Conservation (phyloP, 1,140 invertebrate species). For the Teleopsis dalmanni region DNA sequence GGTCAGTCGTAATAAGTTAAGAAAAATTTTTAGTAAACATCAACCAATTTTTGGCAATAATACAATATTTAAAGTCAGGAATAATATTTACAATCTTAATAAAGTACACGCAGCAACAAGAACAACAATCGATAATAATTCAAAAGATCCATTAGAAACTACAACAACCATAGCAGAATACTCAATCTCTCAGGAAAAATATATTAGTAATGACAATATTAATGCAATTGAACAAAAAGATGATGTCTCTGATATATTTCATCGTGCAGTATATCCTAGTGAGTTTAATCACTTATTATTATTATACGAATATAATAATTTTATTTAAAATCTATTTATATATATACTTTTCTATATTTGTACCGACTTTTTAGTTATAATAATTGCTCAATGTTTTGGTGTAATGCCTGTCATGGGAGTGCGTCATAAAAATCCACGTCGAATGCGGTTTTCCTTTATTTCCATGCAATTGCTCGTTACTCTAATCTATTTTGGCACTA, state of each 20-base stretch:
- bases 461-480: slow-evolving; percentile 24
- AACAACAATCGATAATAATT: too few species aligned
- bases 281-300: background rate
- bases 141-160: too few species aligned
- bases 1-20: slow-evolving; percentile 1
- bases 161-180: too few species aligned
- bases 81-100: too few species aligned
- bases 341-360: too few species aligned
- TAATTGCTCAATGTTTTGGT: slow-evolving; percentile 31
- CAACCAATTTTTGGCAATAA: background rate
- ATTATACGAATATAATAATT: background rate
- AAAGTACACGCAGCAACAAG: too few species aligned
- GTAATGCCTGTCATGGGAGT: slow-evolving; percentile 29
- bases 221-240: too few species aligned
- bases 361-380: slow-evolving; percentile 31
- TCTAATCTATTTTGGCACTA: slow-evolving; percentile 21
- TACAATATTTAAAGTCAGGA: too few species aligned
- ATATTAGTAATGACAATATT: too few species aligned
- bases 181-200: too few species aligned
- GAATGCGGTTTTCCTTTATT: slow-evolving; percentile 21
- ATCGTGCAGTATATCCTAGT: background rate
- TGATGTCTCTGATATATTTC: slow-evolving; percentile 2
- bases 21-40: slow-evolving; percentile 2
- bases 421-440: slow-evolving; percentile 20
- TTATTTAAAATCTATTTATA: too few species aligned